Evolutionary conservation across 2,888 invertebrate species (phyloP), one percentile per base, ranked within the genome.

Genomic region (Cryptus viduatorius): DNA sequence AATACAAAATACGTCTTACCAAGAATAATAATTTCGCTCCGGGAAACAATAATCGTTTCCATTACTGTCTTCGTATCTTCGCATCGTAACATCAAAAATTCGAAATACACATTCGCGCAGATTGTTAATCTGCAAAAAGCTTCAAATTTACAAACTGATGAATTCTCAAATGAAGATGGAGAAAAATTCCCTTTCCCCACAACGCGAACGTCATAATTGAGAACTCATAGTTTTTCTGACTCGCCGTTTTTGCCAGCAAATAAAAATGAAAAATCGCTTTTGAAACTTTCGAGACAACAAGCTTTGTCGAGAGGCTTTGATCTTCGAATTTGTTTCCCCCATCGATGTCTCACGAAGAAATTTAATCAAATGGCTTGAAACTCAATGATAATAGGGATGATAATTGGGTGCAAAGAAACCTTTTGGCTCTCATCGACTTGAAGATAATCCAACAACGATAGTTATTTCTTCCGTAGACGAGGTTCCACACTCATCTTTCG

Each of bases 11-110:
- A 79, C 82, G 46, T 79, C 59, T 71, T 83, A 71, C 81, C 78
- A 75, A 79, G 83, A 86, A 86, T 42, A 56, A 86, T 42, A 56
- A 73, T 67, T n/a, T 56, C 31, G 56, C 61, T 71, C 53, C 46
- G 48, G 67, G 72, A 67, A 76, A 78, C 61, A 81, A 79, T 82
- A 83, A 86, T 83, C 81, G 71, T 78, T 86, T 83, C 78, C 65
- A 71, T 77, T 83, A 64, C 48, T 67, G 72, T 61, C 29, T 29
- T 31, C 14, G 29, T 61, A 29, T 61, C 24, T 61, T 5, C 5
- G 59, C 14, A 29, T n/a, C 59, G 59, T 12, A 61, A 4, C n/a
- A 14, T 14, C 29, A 61, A 29, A 61, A 14, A 37, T 37, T 48
- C 48, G 48, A 1, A 48, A n/a, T 48, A 48, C n/a, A 14, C 48